phyloP scores from a whole-genome alignment of 2,113 vertebrate genomes.

The Corythornis vintsioides region DNA sequence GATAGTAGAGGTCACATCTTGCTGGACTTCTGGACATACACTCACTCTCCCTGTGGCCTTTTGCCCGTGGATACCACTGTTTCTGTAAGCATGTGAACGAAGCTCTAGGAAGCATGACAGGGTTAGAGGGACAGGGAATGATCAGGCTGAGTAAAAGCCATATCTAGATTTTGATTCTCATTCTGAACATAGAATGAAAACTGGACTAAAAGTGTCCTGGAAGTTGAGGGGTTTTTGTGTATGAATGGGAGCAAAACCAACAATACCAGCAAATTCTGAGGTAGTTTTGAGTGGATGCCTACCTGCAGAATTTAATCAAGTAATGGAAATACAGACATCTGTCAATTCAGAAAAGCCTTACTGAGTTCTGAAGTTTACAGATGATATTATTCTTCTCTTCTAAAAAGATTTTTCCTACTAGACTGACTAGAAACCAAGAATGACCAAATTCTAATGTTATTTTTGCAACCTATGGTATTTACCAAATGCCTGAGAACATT shows the following conservation, averaged over 20 bases:
- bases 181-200: background rate
- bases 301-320: background rate
- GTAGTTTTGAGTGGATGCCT: background rate
- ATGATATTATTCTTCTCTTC: background rate
- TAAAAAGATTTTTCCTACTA: background rate
- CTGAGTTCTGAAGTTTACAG: background rate
- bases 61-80: background rate
- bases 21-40: background rate
- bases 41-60: background rate
- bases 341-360: background rate
- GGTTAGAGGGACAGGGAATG: background rate
- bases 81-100: background rate
- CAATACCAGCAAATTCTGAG: background rate
- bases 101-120: background rate
- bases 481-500: background rate
- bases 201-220: background rate
- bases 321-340: background rate
- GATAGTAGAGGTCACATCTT: background rate
- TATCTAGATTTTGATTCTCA: background rate
- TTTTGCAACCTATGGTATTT: background rate
- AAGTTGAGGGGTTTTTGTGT: background rate
- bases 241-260: background rate
- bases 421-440: background rate
- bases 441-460: background rate
- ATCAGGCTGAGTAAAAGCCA: background rate